phyloP scores from a whole-genome alignment of 2,113 vertebrate species.

The Beaufortia kweichowensis region DNA sequence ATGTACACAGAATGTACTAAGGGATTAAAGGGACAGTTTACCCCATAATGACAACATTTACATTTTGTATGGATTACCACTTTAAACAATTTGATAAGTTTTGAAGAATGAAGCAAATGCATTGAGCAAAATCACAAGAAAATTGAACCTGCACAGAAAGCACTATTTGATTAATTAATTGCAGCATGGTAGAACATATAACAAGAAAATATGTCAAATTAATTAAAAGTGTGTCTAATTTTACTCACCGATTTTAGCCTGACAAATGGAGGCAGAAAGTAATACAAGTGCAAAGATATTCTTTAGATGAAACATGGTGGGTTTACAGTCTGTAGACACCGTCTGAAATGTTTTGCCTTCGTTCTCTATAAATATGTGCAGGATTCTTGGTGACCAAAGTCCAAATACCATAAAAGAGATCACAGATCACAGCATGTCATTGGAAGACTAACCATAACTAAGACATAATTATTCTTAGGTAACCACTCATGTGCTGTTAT shows the following conservation, averaged over 20 bases:
- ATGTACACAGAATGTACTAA: no score
- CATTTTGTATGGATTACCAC: no score
- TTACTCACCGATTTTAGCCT: slow-evolving; percentile 66
- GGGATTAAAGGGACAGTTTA: no score
- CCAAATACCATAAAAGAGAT: slow-evolving; percentile 50
- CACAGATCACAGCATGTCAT: slow-evolving; percentile 9
- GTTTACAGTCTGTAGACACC: not conserved
- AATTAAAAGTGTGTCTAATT: not conserved
- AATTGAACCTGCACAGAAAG: not conserved
- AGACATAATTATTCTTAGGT: not conserved
- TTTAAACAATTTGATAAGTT: no score
- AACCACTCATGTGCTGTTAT: not conserved
- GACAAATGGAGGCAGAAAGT: slow-evolving; percentile 40
- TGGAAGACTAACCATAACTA: slow-evolving; percentile 3
- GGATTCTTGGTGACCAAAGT: slow-evolving; percentile 28
- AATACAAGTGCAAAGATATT: slow-evolving; percentile 35
- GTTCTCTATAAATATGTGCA: not conserved
- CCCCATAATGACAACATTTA: no score
- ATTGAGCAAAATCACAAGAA: not conserved
- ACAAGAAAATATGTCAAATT: not conserved
- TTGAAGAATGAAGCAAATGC: not conserved
- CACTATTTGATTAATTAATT: no score
- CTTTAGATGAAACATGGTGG: slow-evolving; percentile 57
- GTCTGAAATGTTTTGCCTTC: not conserved
- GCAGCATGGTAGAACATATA: no score